Evolutionary conservation across 2,888 invertebrate species (phyloP).

Genomic region (Ophioninae sp.): DNA sequence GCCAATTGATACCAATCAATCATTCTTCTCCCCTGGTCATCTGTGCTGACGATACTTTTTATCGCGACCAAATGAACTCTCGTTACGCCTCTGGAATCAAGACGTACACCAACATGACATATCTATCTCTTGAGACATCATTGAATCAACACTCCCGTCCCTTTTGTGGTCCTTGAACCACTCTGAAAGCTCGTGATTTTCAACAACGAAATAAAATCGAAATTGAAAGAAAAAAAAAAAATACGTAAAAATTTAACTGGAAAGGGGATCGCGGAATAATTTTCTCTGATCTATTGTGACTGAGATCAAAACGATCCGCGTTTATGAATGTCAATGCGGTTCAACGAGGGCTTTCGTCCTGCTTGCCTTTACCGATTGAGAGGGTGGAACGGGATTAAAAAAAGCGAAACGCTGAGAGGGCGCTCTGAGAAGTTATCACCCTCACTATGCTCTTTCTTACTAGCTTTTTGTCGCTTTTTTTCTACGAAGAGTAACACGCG

Average conservation of each 20-base stretch:
- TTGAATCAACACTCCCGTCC: neutral
- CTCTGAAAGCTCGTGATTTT: neutral
- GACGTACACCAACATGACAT: neutral
- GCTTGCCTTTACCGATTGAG: slow-evolving; percentile 25
- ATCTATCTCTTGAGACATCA: neutral
- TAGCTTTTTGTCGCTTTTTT: slow-evolving; percentile 8
- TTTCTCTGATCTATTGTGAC: slow-evolving; percentile 71
- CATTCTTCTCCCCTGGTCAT: neutral
- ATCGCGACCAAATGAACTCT: slow-evolving; percentile 10
- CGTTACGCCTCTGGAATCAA: slow-evolving; percentile 19
- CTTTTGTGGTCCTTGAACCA: neutral
- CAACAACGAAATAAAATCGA: neutral
- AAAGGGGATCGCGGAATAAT: slow-evolving; percentile 34
- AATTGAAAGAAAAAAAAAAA: neutral
- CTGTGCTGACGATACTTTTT: neutral
- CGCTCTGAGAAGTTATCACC: slow-evolving; percentile 45
- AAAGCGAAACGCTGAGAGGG: slow-evolving; percentile 56
- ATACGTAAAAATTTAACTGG: slow-evolving; percentile 21
- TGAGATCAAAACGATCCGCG: slow-evolving; percentile 70
- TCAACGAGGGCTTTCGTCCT: slow-evolving; percentile 57
- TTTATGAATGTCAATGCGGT: slow-evolving; percentile 60
- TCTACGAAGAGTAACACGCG: slow-evolving; percentile 13
- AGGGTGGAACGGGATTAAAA: slow-evolving; percentile 40
- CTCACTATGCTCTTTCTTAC: slow-evolving; percentile 36
- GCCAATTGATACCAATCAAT: neutral